A percentile compares a stretch with the other conserved stretches of the same genome.
These are phyloP conservation scores for Onychostoma macrolepis DNA, from an alignment of 2,113 vertebrate species.

Conservation along the genomic window DNA sequence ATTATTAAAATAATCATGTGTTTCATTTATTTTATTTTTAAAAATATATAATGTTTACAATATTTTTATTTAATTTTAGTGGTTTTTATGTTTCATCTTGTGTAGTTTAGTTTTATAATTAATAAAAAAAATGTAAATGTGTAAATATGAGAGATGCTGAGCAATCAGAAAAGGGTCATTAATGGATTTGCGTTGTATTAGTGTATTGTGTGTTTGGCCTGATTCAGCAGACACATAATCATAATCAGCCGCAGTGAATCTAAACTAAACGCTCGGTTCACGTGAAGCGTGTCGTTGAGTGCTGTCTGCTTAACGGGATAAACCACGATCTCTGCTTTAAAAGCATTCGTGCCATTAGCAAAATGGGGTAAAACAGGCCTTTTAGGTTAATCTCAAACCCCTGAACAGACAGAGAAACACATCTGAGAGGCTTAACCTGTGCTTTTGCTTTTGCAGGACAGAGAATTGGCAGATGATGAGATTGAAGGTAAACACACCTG, in stretches of 20 bases:
- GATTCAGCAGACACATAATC: neutral
- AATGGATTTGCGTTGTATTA: neutral
- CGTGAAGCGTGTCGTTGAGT: neutral
- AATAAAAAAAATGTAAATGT: neutral
- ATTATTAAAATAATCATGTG: too few species aligned
- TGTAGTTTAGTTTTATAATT: neutral
- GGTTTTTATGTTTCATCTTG: neutral
- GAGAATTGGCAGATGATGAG: conserved; percentile 77
- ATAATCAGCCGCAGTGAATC: too few species aligned
- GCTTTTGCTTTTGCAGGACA: conserved; percentile 65
- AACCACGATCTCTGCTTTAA: too few species aligned
- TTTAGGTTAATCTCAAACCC: neutral
- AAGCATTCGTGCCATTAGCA: neutral
- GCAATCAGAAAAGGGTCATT: neutral
- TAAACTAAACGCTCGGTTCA: neutral
- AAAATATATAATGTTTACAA: too few species aligned
- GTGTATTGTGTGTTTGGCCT: neutral
- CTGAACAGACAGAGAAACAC: neutral
- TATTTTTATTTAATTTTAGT: too few species aligned
- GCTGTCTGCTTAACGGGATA: neutral
- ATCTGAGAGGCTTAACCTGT: conserved; percentile 2
- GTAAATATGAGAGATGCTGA: neutral
- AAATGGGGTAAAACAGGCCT: neutral
- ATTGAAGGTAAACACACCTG: conserved; percentile 73
- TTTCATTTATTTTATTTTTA: too few species aligned